Evolutionary conservation across 2,113 vertebrate species (phyloP).

Genomic region (Oplegnathus fasciatus): DNA sequence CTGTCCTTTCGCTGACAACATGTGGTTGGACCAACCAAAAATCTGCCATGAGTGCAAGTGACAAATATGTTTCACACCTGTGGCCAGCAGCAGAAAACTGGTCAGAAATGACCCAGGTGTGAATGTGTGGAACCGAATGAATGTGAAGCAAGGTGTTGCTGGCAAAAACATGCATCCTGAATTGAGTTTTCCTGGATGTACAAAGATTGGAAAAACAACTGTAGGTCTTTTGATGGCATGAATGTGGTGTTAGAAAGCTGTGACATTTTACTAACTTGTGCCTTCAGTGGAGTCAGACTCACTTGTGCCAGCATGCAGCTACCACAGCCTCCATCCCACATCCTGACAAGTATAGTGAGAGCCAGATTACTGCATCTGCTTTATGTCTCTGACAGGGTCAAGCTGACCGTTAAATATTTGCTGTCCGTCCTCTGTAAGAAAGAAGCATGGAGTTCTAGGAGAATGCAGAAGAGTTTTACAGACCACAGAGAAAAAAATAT

Average conservation of each 20-base stretch:
- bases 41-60: neutral
- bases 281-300: constrained; percentile 33
- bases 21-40: neutral
- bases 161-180: constrained; percentile 49
- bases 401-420: constrained; percentile 12
- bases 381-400: constrained; percentile 26
- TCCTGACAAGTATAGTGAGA: constrained; percentile 8
- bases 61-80: constrained; percentile 30
- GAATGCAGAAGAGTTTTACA: neutral
- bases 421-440: neutral
- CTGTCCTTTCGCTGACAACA: neutral
- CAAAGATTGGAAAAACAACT: constrained; percentile 50
- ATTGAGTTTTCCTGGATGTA: constrained; percentile 32
- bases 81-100: neutral
- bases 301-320: constrained; percentile 32
- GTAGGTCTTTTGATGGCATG: constrained; percentile 12
- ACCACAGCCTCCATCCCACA: neutral
- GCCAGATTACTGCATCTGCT: constrained; percentile 35
- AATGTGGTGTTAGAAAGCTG: constrained; percentile 37
- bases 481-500: neutral
- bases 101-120: constrained; percentile 39
- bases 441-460: neutral
- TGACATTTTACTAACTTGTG: constrained; percentile 46
- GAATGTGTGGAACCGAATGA: constrained; percentile 40
- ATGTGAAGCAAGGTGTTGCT: constrained; percentile 45